Percentiles rank a stretch among this genome's conserved stretches.
Conservation (phyloP, 2,113 vertebrate species). For the Pseudopodoces humilis region DNA sequence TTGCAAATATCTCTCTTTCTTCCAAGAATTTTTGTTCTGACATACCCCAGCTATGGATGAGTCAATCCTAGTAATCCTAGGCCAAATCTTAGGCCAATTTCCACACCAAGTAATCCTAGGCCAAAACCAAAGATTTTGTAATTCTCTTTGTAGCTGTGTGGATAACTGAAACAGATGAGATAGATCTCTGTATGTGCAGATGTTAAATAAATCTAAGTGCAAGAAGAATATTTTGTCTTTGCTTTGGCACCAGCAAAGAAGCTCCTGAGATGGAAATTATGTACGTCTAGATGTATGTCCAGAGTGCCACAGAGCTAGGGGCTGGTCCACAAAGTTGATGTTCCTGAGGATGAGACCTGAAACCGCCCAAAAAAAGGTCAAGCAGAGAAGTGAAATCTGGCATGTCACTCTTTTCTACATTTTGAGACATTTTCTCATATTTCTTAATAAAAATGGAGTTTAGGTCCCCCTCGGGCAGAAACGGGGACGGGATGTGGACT, state of each 20-base stretch:
- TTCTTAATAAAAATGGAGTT: not conserved
- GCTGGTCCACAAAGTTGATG: not conserved
- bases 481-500: not conserved
- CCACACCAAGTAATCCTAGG: not conserved
- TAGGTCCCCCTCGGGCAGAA: not conserved
- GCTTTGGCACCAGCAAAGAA: not conserved
- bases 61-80: not conserved
- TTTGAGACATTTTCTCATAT: not conserved
- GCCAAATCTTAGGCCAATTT: not conserved
- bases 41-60: not conserved
- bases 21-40: not conserved
- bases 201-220: not conserved
- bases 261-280: not conserved
- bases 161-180: not conserved
- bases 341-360: not conserved
- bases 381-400: not conserved
- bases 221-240: not conserved
- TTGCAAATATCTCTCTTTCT: not conserved
- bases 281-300: not conserved
- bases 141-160: not conserved
- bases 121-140: not conserved
- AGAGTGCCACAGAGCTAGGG: fast-evolving
- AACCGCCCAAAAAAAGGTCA: not conserved
- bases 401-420: not conserved
- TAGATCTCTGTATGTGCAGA: not conserved